Conservation (phyloP, 2,888 invertebrate species). For the Tridacna gigas region DNA sequence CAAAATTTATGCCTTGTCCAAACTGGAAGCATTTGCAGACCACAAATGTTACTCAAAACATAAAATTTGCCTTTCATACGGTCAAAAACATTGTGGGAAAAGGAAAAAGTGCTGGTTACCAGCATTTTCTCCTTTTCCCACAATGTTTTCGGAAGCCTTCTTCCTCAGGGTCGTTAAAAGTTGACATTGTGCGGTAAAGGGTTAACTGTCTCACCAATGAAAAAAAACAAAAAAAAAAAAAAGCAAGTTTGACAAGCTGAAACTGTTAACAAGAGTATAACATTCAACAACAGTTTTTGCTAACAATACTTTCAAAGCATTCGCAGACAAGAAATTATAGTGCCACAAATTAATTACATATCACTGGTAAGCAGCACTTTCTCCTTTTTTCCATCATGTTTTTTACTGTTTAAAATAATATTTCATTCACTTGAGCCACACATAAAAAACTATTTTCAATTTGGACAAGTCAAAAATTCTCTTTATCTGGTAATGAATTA, state of each 20-base stretch:
- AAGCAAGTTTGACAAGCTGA: not conserved
- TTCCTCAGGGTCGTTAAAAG: not conserved
- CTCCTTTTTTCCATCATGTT: conserved; percentile 11
- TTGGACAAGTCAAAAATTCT: no score
- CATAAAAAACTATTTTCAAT: no score
- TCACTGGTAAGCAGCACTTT: not conserved
- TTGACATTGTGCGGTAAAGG: not conserved
- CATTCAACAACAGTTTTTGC: not conserved
- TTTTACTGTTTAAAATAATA: not conserved
- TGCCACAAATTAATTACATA: not conserved
- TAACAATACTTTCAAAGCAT: not conserved
- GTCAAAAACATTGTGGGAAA: no score
- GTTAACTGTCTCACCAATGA: not conserved
- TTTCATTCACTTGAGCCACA: conserved; percentile 12
- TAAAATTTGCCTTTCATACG: no score
- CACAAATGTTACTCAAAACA: no score
- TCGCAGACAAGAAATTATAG: not conserved
- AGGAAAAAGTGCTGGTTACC: not conserved
- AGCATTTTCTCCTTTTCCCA: not conserved
- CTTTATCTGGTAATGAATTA: no score
- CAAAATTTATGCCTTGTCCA: no score
- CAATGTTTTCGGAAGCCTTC: not conserved
- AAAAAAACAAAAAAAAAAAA: not conserved
- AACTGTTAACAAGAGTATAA: not conserved
- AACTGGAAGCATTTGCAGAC: no score